Conservation (phyloP, 2,113 vertebrate genomes). For the Engystomops pustulosus region DNA sequence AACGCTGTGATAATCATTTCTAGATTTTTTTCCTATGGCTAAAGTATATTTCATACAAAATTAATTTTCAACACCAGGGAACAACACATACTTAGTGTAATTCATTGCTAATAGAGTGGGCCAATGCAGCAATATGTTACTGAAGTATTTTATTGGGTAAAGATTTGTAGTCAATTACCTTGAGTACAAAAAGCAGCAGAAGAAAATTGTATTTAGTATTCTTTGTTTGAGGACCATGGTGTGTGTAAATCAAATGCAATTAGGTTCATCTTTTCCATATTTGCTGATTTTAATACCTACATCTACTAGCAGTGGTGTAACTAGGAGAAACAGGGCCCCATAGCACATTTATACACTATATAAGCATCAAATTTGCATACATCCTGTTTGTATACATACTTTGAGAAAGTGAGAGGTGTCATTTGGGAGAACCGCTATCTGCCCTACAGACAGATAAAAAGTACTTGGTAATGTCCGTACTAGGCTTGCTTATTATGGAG, state of each 20-base stretch:
- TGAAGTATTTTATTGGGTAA: slow-evolving; percentile 28
- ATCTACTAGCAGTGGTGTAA: background rate
- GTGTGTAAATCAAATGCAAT: slow-evolving; percentile 25
- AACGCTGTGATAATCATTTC: slow-evolving; percentile 49
- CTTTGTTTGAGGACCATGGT: slow-evolving; percentile 11
- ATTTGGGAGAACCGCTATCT: no score
- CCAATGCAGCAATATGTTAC: slow-evolving; percentile 5
- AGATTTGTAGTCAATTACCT: slow-evolving; percentile 36
- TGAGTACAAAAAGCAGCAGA: slow-evolving; percentile 29
- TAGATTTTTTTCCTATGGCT: slow-evolving; percentile 26
- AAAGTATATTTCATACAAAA: slow-evolving; percentile 43
- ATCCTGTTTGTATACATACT: no score
- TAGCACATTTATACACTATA: no score
- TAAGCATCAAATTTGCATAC: no score
- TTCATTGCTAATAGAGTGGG: slow-evolving; percentile 9
- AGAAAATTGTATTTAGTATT: slow-evolving; percentile 29
- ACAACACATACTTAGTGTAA: slow-evolving; percentile 29
- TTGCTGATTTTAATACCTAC: background rate
- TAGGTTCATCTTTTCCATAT: background rate
- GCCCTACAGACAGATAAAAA: no score
- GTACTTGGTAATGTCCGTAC: no score
- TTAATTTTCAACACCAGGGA: slow-evolving; percentile 29
- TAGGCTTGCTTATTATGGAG: no score
- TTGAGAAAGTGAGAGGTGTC: no score
- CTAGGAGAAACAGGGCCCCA: no score